These are phyloP conservation scores for Drosophila serrata DNA, from an alignment of 1,140 invertebrate genomes.

Conservation along the genomic window DNA sequence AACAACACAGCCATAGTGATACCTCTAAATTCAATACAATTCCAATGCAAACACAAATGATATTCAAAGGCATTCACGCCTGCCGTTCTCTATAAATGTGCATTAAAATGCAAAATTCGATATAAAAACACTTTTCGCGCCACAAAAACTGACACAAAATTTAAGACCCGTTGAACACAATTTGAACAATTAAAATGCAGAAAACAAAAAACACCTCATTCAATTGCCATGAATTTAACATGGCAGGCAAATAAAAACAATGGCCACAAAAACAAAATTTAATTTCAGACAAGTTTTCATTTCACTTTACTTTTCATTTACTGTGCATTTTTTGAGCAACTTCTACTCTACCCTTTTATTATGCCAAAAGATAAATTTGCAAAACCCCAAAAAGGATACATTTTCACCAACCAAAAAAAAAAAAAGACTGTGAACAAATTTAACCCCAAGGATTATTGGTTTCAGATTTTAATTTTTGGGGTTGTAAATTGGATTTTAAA, in stretches of 20 bases:
- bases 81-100: conserved; percentile 27
- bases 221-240: conserved; percentile 2
- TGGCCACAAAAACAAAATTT: conserved; percentile 25
- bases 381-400: conserved; percentile 1
- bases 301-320: conserved; percentile 24
- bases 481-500: conserved; percentile 11
- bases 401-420: neutral
- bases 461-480: neutral
- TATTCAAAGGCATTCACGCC: conserved; percentile 8
- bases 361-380: neutral
- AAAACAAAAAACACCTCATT: neutral
- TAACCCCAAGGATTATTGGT: conserved; percentile 14
- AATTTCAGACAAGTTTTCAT: conserved; percentile 22
- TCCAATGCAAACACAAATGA: conserved; percentile 48
- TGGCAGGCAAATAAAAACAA: conserved; percentile 29
- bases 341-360: conserved; percentile 2
- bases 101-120: conserved; percentile 40
- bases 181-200: conserved; percentile 19
- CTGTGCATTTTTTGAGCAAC: conserved; percentile 22
- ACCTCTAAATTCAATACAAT: conserved; percentile 27
- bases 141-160: conserved; percentile 51
- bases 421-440: conserved; percentile 5
- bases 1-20: conserved; percentile 36
- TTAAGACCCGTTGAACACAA: conserved; percentile 29
- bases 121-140: conserved; percentile 42